Evolutionary conservation across 2,113 vertebrate species (phyloP).

Genomic region (Megaceryle maxima): DNA sequence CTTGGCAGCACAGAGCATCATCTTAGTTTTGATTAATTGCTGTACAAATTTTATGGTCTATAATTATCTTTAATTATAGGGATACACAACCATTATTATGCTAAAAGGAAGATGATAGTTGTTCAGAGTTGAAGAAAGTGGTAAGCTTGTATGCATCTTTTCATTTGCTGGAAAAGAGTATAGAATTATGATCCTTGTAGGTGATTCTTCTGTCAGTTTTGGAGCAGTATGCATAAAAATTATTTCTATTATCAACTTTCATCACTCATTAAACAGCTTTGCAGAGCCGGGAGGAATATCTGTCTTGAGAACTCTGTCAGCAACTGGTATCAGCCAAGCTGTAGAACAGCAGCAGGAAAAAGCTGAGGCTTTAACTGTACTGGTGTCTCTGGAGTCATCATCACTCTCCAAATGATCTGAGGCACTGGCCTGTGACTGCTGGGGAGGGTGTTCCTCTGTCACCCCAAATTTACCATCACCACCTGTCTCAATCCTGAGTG

Average conservation of each 20-base stretch:
- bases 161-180: constrained; percentile 31
- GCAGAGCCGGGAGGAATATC: neutral
- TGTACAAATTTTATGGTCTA: constrained; percentile 50
- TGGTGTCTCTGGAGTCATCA: neutral
- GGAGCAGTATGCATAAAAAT: neutral
- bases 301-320: neutral
- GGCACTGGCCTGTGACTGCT: neutral
- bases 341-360: neutral
- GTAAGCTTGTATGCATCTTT: neutral
- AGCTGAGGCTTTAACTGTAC: neutral
- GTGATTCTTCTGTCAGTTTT: constrained; percentile 37
- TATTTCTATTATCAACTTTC: constrained; percentile 3
- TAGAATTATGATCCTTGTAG: neutral
- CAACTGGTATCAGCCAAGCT: neutral
- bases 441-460: neutral
- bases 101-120: constrained; percentile 63
- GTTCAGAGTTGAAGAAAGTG: constrained; percentile 18
- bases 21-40: constrained; percentile 52
- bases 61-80: constrained; percentile 72
- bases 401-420: neutral
- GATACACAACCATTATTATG: constrained; percentile 53
- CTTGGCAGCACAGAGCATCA: constrained; percentile 29
- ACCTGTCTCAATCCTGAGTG: neutral
- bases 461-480: neutral
- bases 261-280: neutral